Percentiles rank a stretch among this genome's conserved stretches.
phyloP scores from a whole-genome alignment of 2,888 invertebrate species.

The Drosophila percnosoma region DNA sequence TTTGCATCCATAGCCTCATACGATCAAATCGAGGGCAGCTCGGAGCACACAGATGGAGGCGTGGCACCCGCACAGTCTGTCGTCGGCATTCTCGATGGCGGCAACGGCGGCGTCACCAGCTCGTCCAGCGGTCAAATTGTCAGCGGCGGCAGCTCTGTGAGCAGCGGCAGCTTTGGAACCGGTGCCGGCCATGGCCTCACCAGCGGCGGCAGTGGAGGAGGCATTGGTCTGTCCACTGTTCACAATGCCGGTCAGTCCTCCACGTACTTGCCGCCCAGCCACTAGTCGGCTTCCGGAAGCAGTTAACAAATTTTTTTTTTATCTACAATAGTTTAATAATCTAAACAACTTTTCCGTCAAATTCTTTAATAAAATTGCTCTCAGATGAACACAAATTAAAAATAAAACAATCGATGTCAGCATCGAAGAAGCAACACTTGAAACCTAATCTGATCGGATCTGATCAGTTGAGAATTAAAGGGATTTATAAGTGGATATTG shows the following conservation, averaged over 20 bases:
- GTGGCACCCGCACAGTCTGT: conserved; percentile 82
- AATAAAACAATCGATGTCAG: neutral
- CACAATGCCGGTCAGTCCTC: conserved; percentile 54
- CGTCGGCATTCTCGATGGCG: conserved; percentile 77
- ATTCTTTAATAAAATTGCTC: conserved; percentile 24
- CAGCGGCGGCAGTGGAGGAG: conserved; percentile 17
- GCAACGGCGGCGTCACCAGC: conserved; percentile 31
- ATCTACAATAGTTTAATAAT: conserved; percentile 43
- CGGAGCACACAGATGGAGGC: conserved; percentile 81
- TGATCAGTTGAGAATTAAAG: neutral
- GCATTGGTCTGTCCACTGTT: neutral
- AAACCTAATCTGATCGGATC: neutral
- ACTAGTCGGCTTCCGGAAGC: conserved; percentile 32
- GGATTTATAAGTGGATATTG: neutral
- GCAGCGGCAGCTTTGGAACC: conserved; percentile 10
- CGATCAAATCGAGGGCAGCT: conserved; percentile 81
- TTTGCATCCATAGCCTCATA: conserved; percentile 75
- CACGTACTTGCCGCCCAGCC: conserved; percentile 70
- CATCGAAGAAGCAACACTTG: neutral
- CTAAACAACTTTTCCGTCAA: conserved; percentile 26
- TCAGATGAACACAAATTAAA: conserved; percentile 7
- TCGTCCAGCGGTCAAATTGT: conserved; percentile 3
- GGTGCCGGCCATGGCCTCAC: conserved; percentile 16
- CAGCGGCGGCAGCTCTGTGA: conserved; percentile 12
- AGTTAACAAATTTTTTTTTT: conserved; percentile 40